phyloP scores from a whole-genome alignment of 1,140 invertebrate genomes.

The Brachionus manjavacas region DNA sequence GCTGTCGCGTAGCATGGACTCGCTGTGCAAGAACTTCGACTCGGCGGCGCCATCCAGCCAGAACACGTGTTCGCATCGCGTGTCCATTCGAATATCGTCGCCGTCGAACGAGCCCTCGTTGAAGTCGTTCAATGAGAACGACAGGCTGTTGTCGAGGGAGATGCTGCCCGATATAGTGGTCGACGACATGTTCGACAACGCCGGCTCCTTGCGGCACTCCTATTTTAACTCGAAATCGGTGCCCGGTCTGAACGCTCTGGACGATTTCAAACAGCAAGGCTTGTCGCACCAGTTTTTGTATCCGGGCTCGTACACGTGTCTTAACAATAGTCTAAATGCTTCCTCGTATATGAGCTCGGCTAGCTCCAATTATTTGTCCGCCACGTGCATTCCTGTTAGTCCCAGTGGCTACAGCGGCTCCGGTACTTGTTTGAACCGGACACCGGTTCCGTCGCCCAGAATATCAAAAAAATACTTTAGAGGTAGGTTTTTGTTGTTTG shows the following conservation, averaged over 20 bases:
- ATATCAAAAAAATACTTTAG: constrained; percentile 39
- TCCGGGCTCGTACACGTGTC: neutral
- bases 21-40: neutral
- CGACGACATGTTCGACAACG: neutral
- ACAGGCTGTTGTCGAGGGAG: too few species aligned
- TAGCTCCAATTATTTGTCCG: constrained; percentile 3
- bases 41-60: neutral
- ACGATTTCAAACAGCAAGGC: neutral
- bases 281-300: neutral
- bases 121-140: neutral
- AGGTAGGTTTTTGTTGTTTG: neutral
- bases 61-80: neutral
- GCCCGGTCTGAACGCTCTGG: neutral
- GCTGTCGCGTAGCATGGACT: neutral
- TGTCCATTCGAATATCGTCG: neutral
- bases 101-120: neutral
- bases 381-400: neutral
- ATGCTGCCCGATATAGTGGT: neutral
- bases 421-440: neutral
- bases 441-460: neutral
- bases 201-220: neutral
- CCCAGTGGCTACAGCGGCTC: constrained; percentile 3
- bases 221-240: neutral
- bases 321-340: neutral
- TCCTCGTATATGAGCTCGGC: neutral